phyloP scores from a whole-genome alignment of 35 echinoderm and acorn worm species.

The Lytechinus pictus region DNA sequence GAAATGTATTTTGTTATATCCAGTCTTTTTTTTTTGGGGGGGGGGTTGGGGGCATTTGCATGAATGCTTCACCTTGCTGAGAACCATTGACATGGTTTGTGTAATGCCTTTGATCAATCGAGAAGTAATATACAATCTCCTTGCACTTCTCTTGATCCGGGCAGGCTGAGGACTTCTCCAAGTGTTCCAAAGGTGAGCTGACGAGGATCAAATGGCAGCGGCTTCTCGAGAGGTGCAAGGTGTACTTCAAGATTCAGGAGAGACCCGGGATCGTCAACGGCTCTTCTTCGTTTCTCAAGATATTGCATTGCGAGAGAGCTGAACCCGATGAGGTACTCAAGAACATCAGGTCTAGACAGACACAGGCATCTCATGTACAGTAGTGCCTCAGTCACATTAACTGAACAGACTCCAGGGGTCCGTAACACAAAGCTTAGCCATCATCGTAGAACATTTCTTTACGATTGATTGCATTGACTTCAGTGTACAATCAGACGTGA shows the following conservation, averaged over 20 bases:
- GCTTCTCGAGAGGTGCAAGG: conserved; percentile 75
- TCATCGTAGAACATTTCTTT: too few species aligned
- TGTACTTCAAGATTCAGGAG: conserved; percentile 71
- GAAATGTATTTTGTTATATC: too few species aligned
- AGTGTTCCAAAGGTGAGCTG: conserved; percentile 37
- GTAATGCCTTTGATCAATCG: background rate
- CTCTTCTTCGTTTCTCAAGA: conserved; percentile 26
- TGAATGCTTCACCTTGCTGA: background rate
- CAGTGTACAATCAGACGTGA: too few species aligned
- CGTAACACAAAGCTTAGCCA: too few species aligned
- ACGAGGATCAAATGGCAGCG: conserved; percentile 74
- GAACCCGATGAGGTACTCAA: conserved; percentile 66
- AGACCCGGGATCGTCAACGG: conserved; percentile 60
- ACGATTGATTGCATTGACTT: too few species aligned
- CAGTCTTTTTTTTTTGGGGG: too few species aligned
- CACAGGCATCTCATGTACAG: too few species aligned
- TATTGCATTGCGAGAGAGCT: conserved; percentile 56
- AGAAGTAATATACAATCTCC: background rate
- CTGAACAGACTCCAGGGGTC: too few species aligned
- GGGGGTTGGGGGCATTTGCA: too few species aligned
- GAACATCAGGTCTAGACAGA: conserved; percentile 42
- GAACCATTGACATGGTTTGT: background rate
- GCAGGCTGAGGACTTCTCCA: conserved; percentile 61
- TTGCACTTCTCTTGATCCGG: background rate
- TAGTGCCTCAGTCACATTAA: too few species aligned